These are phyloP conservation scores for Tolypeutes matacus DNA, from an alignment of 2,797 vertebrate genomes.

Conservation along the genomic window DNA sequence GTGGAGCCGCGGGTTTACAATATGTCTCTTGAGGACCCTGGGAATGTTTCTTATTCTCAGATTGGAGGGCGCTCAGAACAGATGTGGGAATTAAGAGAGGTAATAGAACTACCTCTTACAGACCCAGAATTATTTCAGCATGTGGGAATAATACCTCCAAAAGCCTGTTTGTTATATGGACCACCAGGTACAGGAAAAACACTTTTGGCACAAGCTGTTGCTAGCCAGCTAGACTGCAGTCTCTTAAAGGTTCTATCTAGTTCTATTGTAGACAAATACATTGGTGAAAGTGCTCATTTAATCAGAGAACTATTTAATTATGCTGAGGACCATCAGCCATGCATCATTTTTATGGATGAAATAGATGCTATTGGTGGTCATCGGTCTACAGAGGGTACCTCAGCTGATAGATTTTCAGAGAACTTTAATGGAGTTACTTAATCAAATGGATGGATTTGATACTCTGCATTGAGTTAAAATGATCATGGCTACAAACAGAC, in stretches of 20 bases:
- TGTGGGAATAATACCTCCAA: no score
- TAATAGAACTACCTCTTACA: no score
- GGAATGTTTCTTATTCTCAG: slow-evolving; percentile 98
- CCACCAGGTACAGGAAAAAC: no score
- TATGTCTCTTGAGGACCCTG: slow-evolving; percentile 91
- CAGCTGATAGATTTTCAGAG: slow-evolving; percentile 98
- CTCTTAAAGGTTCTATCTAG: slow-evolving; percentile 94
- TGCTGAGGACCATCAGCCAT: slow-evolving; percentile 97
- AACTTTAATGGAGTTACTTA: slow-evolving; percentile 98
- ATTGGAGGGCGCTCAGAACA: slow-evolving; percentile 98
- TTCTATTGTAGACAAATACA: no score
- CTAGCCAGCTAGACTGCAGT: slow-evolving; percentile 98
- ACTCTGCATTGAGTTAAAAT: no score
- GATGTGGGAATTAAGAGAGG: slow-evolving; percentile 91
- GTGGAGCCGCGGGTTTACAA: no score
- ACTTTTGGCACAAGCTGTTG: slow-evolving; percentile 96
- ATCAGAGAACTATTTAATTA: slow-evolving; percentile 87
- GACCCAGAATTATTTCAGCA: no score
- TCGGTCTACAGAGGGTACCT: slow-evolving; percentile 98
- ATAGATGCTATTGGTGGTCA: slow-evolving; percentile 99
- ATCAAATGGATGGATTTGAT: slow-evolving; percentile 94
- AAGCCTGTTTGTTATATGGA: no score
- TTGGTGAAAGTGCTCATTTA: no score
- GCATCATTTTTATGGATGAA: slow-evolving; percentile 99
- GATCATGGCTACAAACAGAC: no score